Percentiles rank a stretch among this genome's conserved stretches.
These are phyloP conservation scores for Stenolophus ochropezus DNA, from an alignment of 2,888 invertebrate species.

Conservation along the genomic window DNA sequence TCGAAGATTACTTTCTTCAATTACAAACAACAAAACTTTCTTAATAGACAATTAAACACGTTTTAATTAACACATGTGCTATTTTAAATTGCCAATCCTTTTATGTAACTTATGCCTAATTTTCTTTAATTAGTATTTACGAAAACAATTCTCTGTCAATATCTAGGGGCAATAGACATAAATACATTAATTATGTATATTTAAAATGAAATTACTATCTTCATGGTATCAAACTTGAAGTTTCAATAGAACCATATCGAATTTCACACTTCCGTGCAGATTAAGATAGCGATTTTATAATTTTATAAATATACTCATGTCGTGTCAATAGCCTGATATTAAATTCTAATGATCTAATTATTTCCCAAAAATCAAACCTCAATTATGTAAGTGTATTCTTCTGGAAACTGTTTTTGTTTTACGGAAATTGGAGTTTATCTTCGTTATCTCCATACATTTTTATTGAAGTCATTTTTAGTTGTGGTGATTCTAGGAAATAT, in stretches of 20 bases:
- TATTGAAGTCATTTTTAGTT: not conserved
- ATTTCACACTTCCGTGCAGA: not conserved
- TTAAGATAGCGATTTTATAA: too few relatives aligned
- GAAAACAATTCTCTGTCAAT: conserved; percentile 33
- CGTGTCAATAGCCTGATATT: too few relatives aligned
- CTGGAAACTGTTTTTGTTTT: too few relatives aligned
- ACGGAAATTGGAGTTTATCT: not conserved
- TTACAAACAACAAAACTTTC: conserved; percentile 35
- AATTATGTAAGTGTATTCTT: too few relatives aligned
- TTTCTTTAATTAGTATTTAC: conserved; percentile 18
- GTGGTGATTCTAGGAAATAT: not conserved
- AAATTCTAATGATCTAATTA: too few relatives aligned
- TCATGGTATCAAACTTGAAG: not conserved
- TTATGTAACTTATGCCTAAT: conserved; percentile 27
- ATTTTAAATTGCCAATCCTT: conserved; percentile 18
- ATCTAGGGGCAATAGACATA: not conserved
- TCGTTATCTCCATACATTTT: not conserved
- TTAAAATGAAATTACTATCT: conserved; percentile 20
- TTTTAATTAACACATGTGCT: conserved; percentile 35
- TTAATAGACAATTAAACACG: conserved; percentile 30
- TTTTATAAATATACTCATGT: too few relatives aligned
- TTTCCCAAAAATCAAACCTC: too few relatives aligned
- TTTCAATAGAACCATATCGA: not conserved
- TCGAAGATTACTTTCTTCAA: conserved; percentile 33
- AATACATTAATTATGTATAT: conserved; percentile 16